Base-by-base conservation (phyloP, 2,797 vertebrate genomes). In the Melopsittacus undulatus region DNA sequence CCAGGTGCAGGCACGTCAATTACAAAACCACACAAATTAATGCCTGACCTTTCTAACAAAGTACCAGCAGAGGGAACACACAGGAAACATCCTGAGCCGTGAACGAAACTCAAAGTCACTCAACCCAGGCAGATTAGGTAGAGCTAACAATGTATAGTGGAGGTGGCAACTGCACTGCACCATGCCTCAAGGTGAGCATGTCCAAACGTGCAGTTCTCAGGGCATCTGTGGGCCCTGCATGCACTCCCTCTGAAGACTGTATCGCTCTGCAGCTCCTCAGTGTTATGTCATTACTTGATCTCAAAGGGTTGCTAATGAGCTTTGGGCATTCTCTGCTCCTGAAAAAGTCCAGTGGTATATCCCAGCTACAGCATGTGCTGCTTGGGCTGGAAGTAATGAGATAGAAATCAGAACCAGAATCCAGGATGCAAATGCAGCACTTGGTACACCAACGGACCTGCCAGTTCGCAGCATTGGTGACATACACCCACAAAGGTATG, bases 21-120 rank as follows among this genome's bases (percentile, higher is more conserved):
- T 97, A 93, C 77, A 84, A 96, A 96, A 89, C 73, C 22, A 3
- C 67, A 70, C 72, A 93, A 92, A 95, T 94, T 94, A 96, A 88
- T 75, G 83, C 22, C 88, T 93, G 91, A 95, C 56, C 91, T 72
- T 96, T 95, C 85, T 95, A 87, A 94, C 69, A 86, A 69, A 51
- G 63, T 82, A 72, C 93, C 74, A 92, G 84, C 30, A 91, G 88
- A 95, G 87, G 84, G 91, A 96, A 95, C 56, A 70, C 74, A 70
- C 68, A 94, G 86, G 94, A 95, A 96, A 91, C 57, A 83, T 78
- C 91, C 69, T 63, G 69, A 91, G 69, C 87, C 49, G 16, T 36
- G 64, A 79, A 94, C 92, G 48, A 82, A 93, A 69, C 56, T 82
- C 88, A 4, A 45, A 92, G 77, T 76, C 66, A 83, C 80, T 95